Base-by-base conservation (phyloP, 2,888 invertebrate species). In the Chrysodeixis includens region DNA sequence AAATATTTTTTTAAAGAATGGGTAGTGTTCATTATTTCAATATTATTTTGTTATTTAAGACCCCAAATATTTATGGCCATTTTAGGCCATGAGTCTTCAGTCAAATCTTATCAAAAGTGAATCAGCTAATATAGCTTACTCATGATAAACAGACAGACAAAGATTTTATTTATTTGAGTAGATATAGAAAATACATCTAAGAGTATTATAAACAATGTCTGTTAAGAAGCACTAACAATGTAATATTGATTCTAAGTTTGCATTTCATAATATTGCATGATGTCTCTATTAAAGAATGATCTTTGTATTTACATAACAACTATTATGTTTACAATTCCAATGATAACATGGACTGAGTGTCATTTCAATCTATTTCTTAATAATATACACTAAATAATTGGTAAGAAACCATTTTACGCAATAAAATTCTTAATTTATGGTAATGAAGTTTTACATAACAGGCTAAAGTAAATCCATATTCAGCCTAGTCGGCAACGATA, bases 401-500 rank as follows among this genome's bases (percentile, higher is more conserved):
- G 0, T n/a, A 5, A n/a, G 40, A 40, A 40, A 0, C 40, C 40
- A 40, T 7, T 35, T 7, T 0, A n/a, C 22, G 16, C 35, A 30
- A 35, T 52, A 46, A 5, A 1, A 9, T 22, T 18, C 1, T 22
- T 22, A 14, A 16, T 26, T 12, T 35, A 20, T 30, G 14, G 14
- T 4, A 9, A 3, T 53, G 1, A 9, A 51, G 12, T 22, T 76
- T 44, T 49, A 54, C 5, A 51, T 65, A 54, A 22, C 40, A 56
- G 18, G 56, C 22, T 26, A 59, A 18, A 53, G 40, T 30, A 40
- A 26, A 10, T 51, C 7, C 16, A n/a, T 68, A 52, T 49, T 57
- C 53, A 68, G 60, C 61, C 56, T 62, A 57, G 44, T 53, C 16
- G 35, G 46, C 35, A 56, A 59, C 40, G 20, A 30, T 58, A 74